A percentile compares a stretch with the other conserved stretches of the same genome.
Conservation (phyloP, 92 coral and sea anemone species). For the Meandrina meandrites region DNA sequence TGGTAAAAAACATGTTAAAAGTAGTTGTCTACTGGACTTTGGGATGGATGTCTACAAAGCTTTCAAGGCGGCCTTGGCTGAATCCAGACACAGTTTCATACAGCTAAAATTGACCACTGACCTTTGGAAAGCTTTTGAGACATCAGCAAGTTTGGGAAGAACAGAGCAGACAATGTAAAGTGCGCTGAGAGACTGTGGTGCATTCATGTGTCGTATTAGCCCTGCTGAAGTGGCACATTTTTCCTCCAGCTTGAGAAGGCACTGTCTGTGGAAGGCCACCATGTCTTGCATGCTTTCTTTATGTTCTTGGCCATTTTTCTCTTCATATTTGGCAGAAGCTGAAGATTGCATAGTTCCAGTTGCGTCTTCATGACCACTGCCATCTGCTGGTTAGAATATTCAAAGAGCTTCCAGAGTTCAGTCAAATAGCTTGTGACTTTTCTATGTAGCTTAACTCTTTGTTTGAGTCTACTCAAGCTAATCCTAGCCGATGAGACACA, state of each 20-base stretch:
- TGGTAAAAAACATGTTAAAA: too few species aligned
- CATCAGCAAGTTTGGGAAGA: too few species aligned
- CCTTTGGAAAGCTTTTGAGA: too few species aligned
- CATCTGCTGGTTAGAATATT: constrained; percentile 45
- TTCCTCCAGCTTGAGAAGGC: constrained; percentile 47
- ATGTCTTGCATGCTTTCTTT: constrained; percentile 50
- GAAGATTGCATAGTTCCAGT: constrained; percentile 22
- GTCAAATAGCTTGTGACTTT: constrained; percentile 45
- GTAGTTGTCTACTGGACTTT: too few species aligned
- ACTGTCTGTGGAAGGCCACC: constrained; percentile 61
- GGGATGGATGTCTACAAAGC: too few species aligned
- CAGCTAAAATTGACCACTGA: too few species aligned
- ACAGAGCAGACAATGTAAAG: constrained; percentile 29
- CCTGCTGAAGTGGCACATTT: constrained; percentile 62
- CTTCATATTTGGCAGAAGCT: constrained; percentile 40
- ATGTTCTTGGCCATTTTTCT: constrained; percentile 38
- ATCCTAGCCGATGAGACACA: background rate
- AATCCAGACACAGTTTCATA: too few species aligned
- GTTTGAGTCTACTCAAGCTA: background rate
- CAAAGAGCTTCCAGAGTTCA: constrained; percentile 62
- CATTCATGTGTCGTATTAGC: constrained; percentile 52
- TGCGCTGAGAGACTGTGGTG: constrained; percentile 47
- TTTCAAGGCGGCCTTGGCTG: too few species aligned
- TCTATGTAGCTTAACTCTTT: constrained; percentile 5
- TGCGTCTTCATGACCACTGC: constrained; percentile 47